Conservation (phyloP, 2,888 invertebrate species). For the Lottia scabra region DNA sequence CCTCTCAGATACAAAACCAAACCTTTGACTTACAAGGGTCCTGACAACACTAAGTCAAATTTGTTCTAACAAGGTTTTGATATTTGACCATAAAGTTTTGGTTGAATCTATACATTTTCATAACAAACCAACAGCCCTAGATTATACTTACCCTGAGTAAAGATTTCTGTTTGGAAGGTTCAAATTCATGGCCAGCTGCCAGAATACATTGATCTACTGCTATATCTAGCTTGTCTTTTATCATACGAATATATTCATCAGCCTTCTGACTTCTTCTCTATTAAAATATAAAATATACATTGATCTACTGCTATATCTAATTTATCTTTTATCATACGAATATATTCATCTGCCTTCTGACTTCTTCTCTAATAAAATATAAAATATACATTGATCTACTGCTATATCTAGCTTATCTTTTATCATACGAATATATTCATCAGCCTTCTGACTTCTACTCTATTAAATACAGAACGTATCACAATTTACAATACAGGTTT, state of each 20-base stretch:
- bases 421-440: slow-evolving; percentile 92
- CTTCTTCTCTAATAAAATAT: slow-evolving; percentile 86
- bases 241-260: slow-evolving; percentile 91
- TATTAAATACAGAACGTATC: no score
- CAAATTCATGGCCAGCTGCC: slow-evolving; percentile 91
- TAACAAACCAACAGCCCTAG: no score
- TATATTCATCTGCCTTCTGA: slow-evolving; percentile 93
- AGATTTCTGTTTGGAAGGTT: slow-evolving; percentile 86
- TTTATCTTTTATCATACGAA: slow-evolving; percentile 85
- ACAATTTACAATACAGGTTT: no score
- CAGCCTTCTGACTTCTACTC: slow-evolving; percentile 90
- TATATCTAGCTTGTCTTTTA: slow-evolving; percentile 81
- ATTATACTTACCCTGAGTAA: slow-evolving; percentile 78
- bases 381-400: slow-evolving; percentile 91
- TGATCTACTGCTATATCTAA: slow-evolving; percentile 86
- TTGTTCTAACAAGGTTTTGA: no score
- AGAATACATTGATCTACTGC: slow-evolving; percentile 93
- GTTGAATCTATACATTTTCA: no score
- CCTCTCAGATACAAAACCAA: no score
- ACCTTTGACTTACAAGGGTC: no score
- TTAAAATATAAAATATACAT: no score
- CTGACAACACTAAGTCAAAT: no score
- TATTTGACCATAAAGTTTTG: no score
- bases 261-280: slow-evolving; percentile 90
- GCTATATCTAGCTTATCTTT: slow-evolving; percentile 84